These are phyloP conservation scores for Stenurella melanura DNA, from an alignment of 2,888 invertebrate species.

Conservation along the genomic window DNA sequence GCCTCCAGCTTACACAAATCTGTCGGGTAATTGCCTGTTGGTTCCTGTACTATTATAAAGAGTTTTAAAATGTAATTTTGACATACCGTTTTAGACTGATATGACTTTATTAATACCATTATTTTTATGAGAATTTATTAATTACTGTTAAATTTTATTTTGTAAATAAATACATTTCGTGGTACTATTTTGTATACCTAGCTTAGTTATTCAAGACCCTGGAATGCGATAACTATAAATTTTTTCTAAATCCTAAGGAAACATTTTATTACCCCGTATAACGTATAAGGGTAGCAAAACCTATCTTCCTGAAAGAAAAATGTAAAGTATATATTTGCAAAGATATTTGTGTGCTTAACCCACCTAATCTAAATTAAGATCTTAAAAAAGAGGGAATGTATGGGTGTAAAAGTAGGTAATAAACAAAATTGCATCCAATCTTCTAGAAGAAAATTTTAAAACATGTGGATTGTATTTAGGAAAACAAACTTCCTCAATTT, in stretches of 20 bases:
- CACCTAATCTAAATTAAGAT: constrained; percentile 39
- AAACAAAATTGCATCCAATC: constrained; percentile 36
- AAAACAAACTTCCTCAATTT: constrained; percentile 23
- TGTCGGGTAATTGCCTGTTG: too few species aligned
- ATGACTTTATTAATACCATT: too few species aligned
- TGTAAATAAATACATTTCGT: background rate
- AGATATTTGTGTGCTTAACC: constrained; percentile 36
- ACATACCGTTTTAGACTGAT: too few species aligned
- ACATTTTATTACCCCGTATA: background rate
- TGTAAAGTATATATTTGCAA: constrained; percentile 34
- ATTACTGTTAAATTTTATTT: too few species aligned
- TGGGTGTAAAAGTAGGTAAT: constrained; percentile 28
- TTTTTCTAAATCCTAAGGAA: background rate
- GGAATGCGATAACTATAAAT: background rate
- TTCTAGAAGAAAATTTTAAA: constrained; percentile 22
- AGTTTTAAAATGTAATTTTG: too few species aligned
- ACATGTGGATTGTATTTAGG: constrained; percentile 5
- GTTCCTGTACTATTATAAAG: too few species aligned
- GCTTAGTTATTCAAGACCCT: background rate
- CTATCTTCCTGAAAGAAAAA: constrained; percentile 27
- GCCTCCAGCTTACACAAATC: too few species aligned
- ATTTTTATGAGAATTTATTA: too few species aligned
- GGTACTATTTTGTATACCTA: background rate
- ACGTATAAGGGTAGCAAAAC: constrained; percentile 4
- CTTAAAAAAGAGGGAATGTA: constrained; percentile 29